phyloP scores from a whole-genome alignment of 2,797 vertebrate species.

The Sardinella longiceps region DNA sequence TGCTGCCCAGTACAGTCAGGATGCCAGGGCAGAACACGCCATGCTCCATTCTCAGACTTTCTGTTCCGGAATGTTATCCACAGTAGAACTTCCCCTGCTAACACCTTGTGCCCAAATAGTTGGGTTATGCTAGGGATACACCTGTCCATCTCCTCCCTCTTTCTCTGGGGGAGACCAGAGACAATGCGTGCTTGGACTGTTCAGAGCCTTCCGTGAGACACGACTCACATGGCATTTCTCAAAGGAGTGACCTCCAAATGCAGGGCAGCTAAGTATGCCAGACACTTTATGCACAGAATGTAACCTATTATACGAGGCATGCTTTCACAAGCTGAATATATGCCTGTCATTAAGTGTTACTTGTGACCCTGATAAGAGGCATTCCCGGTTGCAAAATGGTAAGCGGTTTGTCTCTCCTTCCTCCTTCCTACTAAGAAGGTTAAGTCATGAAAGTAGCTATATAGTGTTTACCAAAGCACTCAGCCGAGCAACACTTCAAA shows the following conservation, averaged over 20 bases:
- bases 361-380: neutral
- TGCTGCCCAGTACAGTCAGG: slow-evolving; percentile 10
- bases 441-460: neutral
- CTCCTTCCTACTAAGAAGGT: neutral
- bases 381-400: neutral
- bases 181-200: neutral
- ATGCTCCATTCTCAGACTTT: neutral
- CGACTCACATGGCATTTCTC: neutral
- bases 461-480: neutral
- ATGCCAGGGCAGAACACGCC: slow-evolving; percentile 30
- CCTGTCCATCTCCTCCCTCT: neutral
- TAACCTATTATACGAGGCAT: neutral
- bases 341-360: neutral
- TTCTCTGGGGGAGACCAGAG: neutral
- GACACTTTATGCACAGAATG: neutral
- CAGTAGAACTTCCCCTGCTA: neutral
- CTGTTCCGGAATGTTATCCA: neutral
- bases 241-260: neutral
- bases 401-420: neutral
- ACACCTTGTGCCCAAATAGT: neutral
- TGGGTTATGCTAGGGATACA: neutral
- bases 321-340: neutral
- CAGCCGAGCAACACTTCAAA: neutral
- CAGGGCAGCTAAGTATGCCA: neutral
- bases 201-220: neutral